These are phyloP conservation scores for Rhyzopertha dominica DNA, from an alignment of 1,140 invertebrate genomes.

Conservation along the genomic window DNA sequence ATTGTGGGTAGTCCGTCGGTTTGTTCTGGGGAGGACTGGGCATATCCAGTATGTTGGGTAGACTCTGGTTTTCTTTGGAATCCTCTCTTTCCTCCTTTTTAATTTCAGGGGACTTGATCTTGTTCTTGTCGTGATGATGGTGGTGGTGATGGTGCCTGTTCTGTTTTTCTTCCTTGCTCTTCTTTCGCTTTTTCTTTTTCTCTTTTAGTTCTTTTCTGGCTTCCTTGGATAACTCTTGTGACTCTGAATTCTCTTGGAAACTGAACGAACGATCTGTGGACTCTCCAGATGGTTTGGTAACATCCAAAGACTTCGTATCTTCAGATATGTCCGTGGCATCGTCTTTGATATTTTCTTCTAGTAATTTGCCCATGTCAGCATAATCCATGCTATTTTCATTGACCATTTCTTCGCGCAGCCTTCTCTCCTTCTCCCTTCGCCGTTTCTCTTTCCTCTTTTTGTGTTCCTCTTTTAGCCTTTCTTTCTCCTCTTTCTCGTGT, in stretches of 20 bases:
- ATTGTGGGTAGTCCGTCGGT: slow-evolving; percentile 40
- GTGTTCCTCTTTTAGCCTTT: slow-evolving; percentile 49
- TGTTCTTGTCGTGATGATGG: slow-evolving; percentile 46
- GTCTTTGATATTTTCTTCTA: slow-evolving; percentile 71
- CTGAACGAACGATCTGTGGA: slow-evolving; percentile 49
- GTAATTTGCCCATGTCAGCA: slow-evolving; percentile 70
- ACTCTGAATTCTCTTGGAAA: slow-evolving; percentile 54
- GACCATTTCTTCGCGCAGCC: slow-evolving; percentile 47
- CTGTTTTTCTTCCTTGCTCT: slow-evolving; percentile 70
- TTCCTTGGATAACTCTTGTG: slow-evolving; percentile 25
- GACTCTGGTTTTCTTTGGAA: slow-evolving; percentile 26
- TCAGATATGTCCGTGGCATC: slow-evolving; percentile 47
- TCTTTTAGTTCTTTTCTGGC: slow-evolving; percentile 60
- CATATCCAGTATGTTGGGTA: slow-evolving; percentile 36
- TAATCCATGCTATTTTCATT: slow-evolving; percentile 76
- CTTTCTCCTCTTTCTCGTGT: slow-evolving; percentile 40
- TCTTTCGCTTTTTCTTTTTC: slow-evolving; percentile 79
- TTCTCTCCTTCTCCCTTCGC: slow-evolving; percentile 54
- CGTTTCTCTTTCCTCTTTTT: slow-evolving; percentile 65
- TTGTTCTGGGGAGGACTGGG: slow-evolving; percentile 39
- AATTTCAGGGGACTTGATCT: slow-evolving; percentile 34
- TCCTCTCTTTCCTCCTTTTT: slow-evolving; percentile 27
- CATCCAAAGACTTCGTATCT: slow-evolving; percentile 31
- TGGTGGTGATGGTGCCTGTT: slow-evolving; percentile 63
- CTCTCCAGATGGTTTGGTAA: slow-evolving; percentile 37